Conservation (phyloP, 2,888 invertebrate species). For the Cyaniris semiargus region DNA sequence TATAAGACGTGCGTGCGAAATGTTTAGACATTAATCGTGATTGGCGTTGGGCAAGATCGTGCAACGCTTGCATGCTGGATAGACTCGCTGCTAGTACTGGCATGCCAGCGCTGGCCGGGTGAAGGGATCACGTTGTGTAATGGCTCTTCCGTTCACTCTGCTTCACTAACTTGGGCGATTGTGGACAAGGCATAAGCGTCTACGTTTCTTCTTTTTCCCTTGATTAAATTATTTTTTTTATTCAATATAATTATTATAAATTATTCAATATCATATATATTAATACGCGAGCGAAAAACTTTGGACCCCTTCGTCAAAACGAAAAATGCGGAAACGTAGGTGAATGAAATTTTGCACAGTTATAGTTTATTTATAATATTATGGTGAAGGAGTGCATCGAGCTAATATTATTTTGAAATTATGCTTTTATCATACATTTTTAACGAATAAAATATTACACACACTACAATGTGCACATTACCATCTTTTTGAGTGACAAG, state of each 20-base stretch:
- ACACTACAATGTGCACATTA: too few relatives aligned
- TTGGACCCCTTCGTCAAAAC: too few relatives aligned
- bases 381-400: too few relatives aligned
- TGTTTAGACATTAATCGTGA: slow-evolving; percentile 13
- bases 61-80: not conserved
- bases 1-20: not conserved
- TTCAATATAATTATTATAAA: not conserved
- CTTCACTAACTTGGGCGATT: slow-evolving; percentile 51
- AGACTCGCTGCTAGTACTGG: not conserved
- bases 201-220: not conserved
- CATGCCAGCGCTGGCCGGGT: slow-evolving; percentile 43
- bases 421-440: too few relatives aligned
- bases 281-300: too few relatives aligned
- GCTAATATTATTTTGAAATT: too few relatives aligned
- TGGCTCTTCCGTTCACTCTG: slow-evolving; percentile 60
- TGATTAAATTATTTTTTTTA: not conserved
- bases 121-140: slow-evolving; percentile 62
- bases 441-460: too few relatives aligned
- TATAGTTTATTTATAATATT: too few relatives aligned
- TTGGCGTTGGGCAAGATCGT: slow-evolving; percentile 13
- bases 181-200: slow-evolving; percentile 42
- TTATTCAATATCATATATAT: too few relatives aligned
- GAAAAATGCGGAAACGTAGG: too few relatives aligned
- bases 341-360: too few relatives aligned
- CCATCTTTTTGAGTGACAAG: too few relatives aligned